These are phyloP conservation scores for Hydrophis major DNA, from an alignment of 2,797 vertebrate species.

Conservation along the genomic window DNA sequence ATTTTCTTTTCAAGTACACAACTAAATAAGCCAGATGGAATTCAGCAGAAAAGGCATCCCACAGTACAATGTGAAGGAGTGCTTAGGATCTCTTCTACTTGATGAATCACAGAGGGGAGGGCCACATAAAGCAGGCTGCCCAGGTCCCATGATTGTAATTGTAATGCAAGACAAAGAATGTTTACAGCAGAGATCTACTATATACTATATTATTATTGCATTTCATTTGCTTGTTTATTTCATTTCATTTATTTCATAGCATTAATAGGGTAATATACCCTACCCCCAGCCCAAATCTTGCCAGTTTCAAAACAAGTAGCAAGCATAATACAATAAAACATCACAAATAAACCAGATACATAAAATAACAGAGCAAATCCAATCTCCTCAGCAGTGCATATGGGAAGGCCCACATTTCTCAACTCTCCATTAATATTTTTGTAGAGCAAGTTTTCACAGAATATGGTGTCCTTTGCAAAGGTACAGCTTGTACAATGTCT, in stretches of 20 bases:
- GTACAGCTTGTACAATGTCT: not conserved
- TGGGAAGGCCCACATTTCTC: not conserved
- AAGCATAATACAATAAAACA: not conserved
- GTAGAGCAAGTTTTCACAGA: slow-evolving; percentile 18
- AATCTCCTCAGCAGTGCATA: not conserved
- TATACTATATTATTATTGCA: not conserved
- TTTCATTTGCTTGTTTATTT: not conserved
- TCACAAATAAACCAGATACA: not conserved
- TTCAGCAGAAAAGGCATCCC: not conserved
- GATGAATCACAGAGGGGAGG: not conserved
- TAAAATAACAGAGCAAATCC: not conserved
- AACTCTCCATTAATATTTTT: slow-evolving; percentile 26
- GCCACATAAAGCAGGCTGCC: not conserved
- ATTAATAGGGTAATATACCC: not conserved
- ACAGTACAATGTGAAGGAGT: too few relatives aligned
- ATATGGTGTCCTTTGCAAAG: not conserved
- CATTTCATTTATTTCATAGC: not conserved
- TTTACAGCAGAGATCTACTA: not conserved
- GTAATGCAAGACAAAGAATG: not conserved
- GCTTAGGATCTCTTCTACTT: not conserved
- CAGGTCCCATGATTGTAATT: not conserved
- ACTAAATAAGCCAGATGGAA: not conserved
- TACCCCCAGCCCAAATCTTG: not conserved
- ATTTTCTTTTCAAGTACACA: not conserved
- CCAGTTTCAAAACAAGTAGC: not conserved